Percentiles rank a stretch among this genome's conserved stretches.
Conservation (phyloP, 2,888 invertebrate species). For the Incurvaria masculella region DNA sequence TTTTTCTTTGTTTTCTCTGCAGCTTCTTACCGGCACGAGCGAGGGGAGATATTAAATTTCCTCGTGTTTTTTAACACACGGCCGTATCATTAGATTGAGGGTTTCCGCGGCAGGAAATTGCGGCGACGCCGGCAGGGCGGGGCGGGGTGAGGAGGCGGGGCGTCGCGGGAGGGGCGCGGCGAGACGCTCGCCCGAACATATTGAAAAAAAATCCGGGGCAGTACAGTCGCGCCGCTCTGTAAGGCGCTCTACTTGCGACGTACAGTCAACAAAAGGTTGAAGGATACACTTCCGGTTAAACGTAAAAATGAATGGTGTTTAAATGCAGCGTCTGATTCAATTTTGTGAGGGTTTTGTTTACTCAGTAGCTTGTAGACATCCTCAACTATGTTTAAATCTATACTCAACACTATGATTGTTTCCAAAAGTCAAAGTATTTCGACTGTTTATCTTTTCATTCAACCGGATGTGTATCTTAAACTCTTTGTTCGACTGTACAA, state of each 20-base stretch:
- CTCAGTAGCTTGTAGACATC: no score
- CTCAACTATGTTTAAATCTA: no score
- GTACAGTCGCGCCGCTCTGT: constrained; percentile 25
- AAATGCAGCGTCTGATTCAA: no score
- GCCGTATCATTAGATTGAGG: constrained; percentile 59
- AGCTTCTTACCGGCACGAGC: constrained; percentile 38
- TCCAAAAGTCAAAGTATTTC: no score
- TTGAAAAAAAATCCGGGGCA: constrained; percentile 54
- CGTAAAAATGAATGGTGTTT: constrained; percentile 1
- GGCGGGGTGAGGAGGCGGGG: constrained; percentile 19
- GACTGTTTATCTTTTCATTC: no score
- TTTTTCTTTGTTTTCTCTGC: constrained; percentile 50
- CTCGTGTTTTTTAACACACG: constrained; percentile 57
- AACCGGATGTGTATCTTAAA: no score
- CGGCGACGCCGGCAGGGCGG: constrained; percentile 40
- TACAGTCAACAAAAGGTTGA: no score
- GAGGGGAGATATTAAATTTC: constrained; percentile 56
- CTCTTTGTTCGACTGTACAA: background rate
- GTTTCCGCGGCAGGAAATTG: constrained; percentile 57
- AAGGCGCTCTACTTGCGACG: constrained; percentile 28
- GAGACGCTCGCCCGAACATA: constrained; percentile 41
- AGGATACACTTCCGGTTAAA: no score
- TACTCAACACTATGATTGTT: no score
- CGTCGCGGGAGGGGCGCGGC: constrained; percentile 17
- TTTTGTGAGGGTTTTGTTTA: no score